Evolutionary conservation across 2,888 invertebrate species (phyloP).

Genomic region (Drosophila acutilabella): DNA sequence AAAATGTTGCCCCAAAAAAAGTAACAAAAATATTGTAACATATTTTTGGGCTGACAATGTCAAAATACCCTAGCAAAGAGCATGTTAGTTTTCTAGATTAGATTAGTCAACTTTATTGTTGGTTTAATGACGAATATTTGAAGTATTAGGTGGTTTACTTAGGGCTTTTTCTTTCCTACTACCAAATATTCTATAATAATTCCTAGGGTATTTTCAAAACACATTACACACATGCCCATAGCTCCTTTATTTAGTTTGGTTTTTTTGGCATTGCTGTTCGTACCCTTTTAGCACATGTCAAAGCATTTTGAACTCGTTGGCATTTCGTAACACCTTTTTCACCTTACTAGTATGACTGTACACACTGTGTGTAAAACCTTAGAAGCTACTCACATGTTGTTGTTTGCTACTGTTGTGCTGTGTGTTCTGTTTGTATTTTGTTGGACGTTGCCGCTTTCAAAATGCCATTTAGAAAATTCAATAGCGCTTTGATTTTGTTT

Average conservation of each 20-base stretch:
- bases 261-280: conserved; percentile 21
- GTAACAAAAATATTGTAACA: conserved; percentile 66
- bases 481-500: conserved; percentile 80
- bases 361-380: conserved; percentile 17
- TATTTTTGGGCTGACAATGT: conserved; percentile 41
- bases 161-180: too few relatives aligned
- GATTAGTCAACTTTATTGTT: too few relatives aligned
- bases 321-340: conserved; percentile 72
- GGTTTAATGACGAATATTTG: too few relatives aligned
- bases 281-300: conserved; percentile 78
- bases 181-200: too few relatives aligned
- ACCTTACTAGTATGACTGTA: conserved; percentile 58
- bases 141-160: too few relatives aligned
- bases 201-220: conserved; percentile 23
- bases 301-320: conserved; percentile 75
- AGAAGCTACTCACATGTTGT: conserved; percentile 29
- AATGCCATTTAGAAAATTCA: conserved; percentile 80
- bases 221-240: not conserved
- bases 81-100: not conserved
- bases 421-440: conserved; percentile 43
- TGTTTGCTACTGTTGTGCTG: conserved; percentile 25
- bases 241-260: conserved; percentile 8
- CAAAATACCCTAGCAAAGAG: not conserved
- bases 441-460: conserved; percentile 66
- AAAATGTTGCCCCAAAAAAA: conserved; percentile 58